Percentiles rank a stretch among this genome's conserved stretches.
Conservation (phyloP, 2,797 vertebrate genomes). For the Parotocinclus haroldoi region DNA sequence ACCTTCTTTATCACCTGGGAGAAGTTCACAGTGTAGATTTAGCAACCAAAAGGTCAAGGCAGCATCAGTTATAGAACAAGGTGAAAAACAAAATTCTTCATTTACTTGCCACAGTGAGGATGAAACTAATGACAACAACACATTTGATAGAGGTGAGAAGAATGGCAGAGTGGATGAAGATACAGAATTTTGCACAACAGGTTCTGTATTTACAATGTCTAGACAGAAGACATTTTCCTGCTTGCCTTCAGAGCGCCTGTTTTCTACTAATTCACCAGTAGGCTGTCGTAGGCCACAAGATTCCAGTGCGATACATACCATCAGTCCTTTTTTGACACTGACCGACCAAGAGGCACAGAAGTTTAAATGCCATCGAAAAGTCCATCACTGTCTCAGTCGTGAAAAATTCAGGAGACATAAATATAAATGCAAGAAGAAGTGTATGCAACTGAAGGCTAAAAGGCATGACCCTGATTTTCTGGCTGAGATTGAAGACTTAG, state of each 20-base stretch:
- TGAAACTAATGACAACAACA: slow-evolving; percentile 90
- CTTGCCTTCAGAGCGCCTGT: slow-evolving; percentile 74
- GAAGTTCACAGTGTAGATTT: slow-evolving; percentile 19
- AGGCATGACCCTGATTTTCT: slow-evolving; percentile 90
- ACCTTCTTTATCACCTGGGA: slow-evolving; percentile 12
- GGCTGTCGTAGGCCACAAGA: slow-evolving; percentile 37
- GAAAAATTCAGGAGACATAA: slow-evolving; percentile 90
- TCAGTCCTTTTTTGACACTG: slow-evolving; percentile 46
- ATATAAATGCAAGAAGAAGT: slow-evolving; percentile 93
- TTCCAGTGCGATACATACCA: slow-evolving; percentile 58
- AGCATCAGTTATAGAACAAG: slow-evolving; percentile 83
- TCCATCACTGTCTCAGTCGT: slow-evolving; percentile 81
- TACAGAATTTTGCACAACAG: slow-evolving; percentile 34
- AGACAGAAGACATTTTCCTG: slow-evolving; percentile 52
- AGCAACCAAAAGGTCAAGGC: slow-evolving; percentile 55
- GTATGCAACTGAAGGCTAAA: slow-evolving; percentile 81
- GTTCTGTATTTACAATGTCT: slow-evolving; percentile 45
- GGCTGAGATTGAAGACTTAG: slow-evolving; percentile 87
- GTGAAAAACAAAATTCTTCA: slow-evolving; percentile 84
- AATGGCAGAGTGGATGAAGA: slow-evolving; percentile 45
- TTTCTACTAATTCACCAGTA: slow-evolving; percentile 59
- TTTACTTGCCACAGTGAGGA: slow-evolving; percentile 82
- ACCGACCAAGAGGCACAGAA: slow-evolving; percentile 83
- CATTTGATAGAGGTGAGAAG: slow-evolving; percentile 43
- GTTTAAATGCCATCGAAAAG: slow-evolving; percentile 86